Percentiles rank a stretch among this genome's conserved stretches.
Conservation (phyloP, 2,888 invertebrate genomes). For the Lymantria monacha region DNA sequence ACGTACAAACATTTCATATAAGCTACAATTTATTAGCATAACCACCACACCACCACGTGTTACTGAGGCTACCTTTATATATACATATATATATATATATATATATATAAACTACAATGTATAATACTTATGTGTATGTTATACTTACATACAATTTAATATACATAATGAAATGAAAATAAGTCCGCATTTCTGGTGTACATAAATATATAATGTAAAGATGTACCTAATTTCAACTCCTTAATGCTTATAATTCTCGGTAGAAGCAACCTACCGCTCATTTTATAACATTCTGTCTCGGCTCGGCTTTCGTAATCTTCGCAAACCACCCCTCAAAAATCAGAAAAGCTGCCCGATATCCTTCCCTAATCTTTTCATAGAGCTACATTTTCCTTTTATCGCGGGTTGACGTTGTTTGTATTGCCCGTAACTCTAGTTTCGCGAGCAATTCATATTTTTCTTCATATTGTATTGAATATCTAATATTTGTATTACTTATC, state of each 20-base stretch:
- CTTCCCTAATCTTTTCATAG: conserved; percentile 11
- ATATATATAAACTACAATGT: too few relatives aligned
- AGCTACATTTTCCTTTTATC: conserved; percentile 15
- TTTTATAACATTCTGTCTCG: conserved; percentile 7
- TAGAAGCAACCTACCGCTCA: neutral
- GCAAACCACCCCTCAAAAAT: conserved; percentile 20
- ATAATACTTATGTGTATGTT: too few relatives aligned
- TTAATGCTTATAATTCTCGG: neutral
- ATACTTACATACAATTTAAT: neutral
- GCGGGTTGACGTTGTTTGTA: neutral
- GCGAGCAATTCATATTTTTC: too few relatives aligned
- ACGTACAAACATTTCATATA: too few relatives aligned
- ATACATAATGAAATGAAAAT: neutral
- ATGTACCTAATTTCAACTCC: neutral
- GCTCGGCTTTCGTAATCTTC: conserved; percentile 8
- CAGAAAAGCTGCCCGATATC: conserved; percentile 18
- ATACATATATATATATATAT: too few relatives aligned
- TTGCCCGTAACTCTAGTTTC: too few relatives aligned
- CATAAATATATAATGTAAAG: neutral
- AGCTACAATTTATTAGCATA: too few relatives aligned
- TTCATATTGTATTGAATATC: too few relatives aligned
- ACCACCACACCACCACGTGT: too few relatives aligned
- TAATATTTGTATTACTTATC: too few relatives aligned
- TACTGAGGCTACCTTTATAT: too few relatives aligned
- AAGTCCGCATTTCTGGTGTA: neutral